Conservation (phyloP, 2,888 invertebrate genomes). For the Pherbina coryleti region DNA sequence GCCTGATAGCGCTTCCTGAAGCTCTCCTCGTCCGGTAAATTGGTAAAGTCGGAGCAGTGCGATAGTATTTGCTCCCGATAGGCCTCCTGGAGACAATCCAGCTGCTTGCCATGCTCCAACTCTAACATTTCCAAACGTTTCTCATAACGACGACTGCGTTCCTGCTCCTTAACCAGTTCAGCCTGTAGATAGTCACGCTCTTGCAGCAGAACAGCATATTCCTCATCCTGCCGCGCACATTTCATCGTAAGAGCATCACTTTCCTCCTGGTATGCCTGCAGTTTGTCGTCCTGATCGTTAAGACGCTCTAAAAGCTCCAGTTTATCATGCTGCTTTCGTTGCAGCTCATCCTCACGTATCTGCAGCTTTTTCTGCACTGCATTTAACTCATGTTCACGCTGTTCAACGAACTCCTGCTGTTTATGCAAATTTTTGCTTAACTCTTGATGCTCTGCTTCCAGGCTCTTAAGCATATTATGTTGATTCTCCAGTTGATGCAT, state of each 20-base stretch:
- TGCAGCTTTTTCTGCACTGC: conserved; percentile 54
- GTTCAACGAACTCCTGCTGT: conserved; percentile 64
- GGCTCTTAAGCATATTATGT: conserved; percentile 52
- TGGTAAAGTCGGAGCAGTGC: conserved; percentile 62
- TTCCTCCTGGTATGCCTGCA: conserved; percentile 53
- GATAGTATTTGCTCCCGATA: conserved; percentile 73
- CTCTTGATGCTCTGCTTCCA: conserved; percentile 56
- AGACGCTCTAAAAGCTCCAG: conserved; percentile 55
- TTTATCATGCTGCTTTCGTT: conserved; percentile 54
- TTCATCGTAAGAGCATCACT: conserved; percentile 59
- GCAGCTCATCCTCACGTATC: conserved; percentile 60
- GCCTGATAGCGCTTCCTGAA: conserved; percentile 83
- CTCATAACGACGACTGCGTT: conserved; percentile 80
- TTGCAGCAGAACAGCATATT: conserved; percentile 64
- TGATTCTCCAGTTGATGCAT: conserved; percentile 61
- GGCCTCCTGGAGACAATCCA: conserved; percentile 82
- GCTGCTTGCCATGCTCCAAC: conserved; percentile 86
- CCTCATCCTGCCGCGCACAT: conserved; percentile 66
- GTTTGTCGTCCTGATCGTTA: conserved; percentile 54
- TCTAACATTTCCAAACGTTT: conserved; percentile 80
- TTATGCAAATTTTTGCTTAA: conserved; percentile 61
- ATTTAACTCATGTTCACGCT: conserved; percentile 62
- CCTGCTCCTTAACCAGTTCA: conserved; percentile 75
- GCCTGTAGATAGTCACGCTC: conserved; percentile 70
- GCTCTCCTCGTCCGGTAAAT: conserved; percentile 74